phyloP scores from a whole-genome alignment of 2,797 vertebrate species.

The Acanthis flammea region DNA sequence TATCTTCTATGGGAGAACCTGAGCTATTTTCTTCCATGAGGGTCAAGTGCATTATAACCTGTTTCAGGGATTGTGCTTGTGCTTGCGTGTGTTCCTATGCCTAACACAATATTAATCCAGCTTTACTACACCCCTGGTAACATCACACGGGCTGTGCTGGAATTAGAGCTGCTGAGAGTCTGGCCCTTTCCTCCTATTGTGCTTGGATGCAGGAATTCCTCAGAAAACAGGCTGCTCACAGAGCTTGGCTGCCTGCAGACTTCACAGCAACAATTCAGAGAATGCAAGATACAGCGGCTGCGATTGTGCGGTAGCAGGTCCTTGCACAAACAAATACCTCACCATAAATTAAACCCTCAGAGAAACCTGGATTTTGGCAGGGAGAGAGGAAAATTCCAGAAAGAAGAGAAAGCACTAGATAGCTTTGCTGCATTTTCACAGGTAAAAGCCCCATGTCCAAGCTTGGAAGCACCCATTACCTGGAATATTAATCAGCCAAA shows the following conservation, averaged over 20 bases:
- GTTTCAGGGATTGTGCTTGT: background rate
- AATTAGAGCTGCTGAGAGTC: background rate
- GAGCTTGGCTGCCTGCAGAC: background rate
- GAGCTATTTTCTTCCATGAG: background rate
- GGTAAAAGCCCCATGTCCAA: background rate
- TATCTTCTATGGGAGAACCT: background rate
- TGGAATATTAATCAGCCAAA: background rate
- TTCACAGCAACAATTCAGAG: background rate
- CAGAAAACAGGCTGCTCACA: background rate
- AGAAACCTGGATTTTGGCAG: background rate
- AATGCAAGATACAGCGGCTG: background rate
- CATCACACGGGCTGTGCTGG: background rate
- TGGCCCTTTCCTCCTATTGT: constrained; percentile 57
- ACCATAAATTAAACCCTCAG: background rate
- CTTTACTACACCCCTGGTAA: background rate
- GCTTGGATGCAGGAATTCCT: constrained; percentile 44
- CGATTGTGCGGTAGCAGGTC: background rate
- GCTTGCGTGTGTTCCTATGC: rapidly evolving
- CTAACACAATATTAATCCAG: background rate
- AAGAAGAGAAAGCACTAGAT: background rate
- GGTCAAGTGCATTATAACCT: background rate
- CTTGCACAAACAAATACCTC: background rate
- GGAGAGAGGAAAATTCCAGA: background rate
- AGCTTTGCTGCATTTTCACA: background rate
- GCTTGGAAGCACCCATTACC: background rate